These are phyloP conservation scores for Myiagra hebetior DNA, from an alignment of 2,113 vertebrate genomes.

Conservation along the genomic window DNA sequence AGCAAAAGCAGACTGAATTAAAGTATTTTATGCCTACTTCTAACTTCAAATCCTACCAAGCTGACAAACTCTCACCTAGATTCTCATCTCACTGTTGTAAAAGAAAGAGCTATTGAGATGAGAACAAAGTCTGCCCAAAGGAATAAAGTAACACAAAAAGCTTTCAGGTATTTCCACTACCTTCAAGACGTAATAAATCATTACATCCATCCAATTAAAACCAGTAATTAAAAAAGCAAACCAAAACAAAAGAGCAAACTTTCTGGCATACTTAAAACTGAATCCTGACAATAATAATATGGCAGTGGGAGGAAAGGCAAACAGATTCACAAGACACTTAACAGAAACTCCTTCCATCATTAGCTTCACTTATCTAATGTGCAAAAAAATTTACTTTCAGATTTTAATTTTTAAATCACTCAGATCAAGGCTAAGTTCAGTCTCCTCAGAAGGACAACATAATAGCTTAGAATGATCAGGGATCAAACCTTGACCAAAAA, in stretches of 20 bases:
- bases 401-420: not conserved
- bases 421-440: not conserved
- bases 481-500: not conserved
- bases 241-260: not conserved
- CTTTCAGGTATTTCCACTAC: not conserved
- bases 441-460: not conserved
- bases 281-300: not conserved
- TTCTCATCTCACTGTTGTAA: not conserved
- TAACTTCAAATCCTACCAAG: not conserved
- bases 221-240: not conserved
- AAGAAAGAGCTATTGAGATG: not conserved
- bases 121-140: not conserved
- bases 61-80: not conserved
- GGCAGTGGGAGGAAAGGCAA: not conserved
- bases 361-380: not conserved
- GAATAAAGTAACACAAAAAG: not conserved
- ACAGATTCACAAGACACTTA: not conserved
- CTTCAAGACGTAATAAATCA: not conserved
- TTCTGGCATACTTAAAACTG: not conserved
- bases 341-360: not conserved
- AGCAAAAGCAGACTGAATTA: not conserved
- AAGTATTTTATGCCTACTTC: not conserved
- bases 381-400: not conserved
- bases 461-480: not conserved
- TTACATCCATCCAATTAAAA: not conserved